Evolutionary conservation across 2,797 vertebrate species (phyloP).

Genomic region (Nyctibius grandis): DNA sequence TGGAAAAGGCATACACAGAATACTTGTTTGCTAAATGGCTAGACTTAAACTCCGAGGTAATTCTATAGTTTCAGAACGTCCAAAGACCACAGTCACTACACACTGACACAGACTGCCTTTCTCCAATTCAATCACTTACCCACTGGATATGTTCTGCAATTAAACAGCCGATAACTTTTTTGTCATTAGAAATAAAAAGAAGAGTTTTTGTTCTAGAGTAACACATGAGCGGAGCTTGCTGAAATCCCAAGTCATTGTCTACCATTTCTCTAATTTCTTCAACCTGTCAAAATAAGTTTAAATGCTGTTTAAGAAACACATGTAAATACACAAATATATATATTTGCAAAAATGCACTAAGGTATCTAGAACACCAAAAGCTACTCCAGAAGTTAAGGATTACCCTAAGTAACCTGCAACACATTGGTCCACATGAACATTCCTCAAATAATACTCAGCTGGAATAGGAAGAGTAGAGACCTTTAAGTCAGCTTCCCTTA

Average conservation of each 20-base stretch:
- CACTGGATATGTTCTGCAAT: constrained; percentile 98
- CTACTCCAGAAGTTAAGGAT: not conserved
- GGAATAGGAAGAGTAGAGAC: not conserved
- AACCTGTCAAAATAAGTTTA: constrained; percentile 79
- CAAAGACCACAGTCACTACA: not conserved
- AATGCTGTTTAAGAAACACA: not conserved
- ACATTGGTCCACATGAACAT: not conserved
- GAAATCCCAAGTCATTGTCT: constrained; percentile 98
- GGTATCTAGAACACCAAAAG: not conserved
- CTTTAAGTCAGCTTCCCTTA: not conserved
- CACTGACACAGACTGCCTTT: not conserved
- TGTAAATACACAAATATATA: not conserved
- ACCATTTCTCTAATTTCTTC: constrained; percentile 99
- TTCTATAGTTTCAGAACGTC: not conserved
- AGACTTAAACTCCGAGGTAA: not conserved
- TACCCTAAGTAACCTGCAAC: not conserved
- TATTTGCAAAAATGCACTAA: not conserved
- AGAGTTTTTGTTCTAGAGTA: constrained; percentile 97
- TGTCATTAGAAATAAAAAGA: constrained; percentile 96
- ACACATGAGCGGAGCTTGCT: constrained; percentile 93
- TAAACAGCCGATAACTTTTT: constrained; percentile 95
- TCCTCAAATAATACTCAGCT: not conserved
- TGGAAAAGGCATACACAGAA: not conserved
- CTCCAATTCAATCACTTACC: constrained; percentile 76
- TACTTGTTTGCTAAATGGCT: not conserved